A percentile compares a stretch with the other conserved stretches of the same genome.
Conservation (phyloP, 2,113 vertebrate genomes). For the Ptychochromis oligacanthus region DNA sequence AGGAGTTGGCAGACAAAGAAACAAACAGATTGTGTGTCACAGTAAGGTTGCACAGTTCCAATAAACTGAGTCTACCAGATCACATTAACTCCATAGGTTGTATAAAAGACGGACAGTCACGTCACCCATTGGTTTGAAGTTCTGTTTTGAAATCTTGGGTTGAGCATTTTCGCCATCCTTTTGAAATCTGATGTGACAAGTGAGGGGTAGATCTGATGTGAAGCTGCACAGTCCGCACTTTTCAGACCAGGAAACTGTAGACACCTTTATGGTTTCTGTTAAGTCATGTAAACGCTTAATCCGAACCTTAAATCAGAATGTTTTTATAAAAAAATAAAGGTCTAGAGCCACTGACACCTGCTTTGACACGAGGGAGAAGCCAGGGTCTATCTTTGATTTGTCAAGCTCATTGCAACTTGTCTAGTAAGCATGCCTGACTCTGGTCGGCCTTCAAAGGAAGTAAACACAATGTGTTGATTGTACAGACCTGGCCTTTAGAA, state of each 20-base stretch:
- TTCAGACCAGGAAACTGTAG: not conserved
- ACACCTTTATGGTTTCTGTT: too few species aligned
- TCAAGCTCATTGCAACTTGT: not conserved
- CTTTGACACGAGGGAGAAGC: not conserved
- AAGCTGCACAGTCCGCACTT: not conserved
- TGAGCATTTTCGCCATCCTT: not conserved
- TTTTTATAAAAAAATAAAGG: too few species aligned
- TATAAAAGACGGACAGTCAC: too few species aligned
- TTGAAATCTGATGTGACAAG: too few species aligned
- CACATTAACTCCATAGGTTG: not conserved
- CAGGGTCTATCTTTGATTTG: not conserved
- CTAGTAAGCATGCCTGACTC: not conserved
- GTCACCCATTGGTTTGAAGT: not conserved
- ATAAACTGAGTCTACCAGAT: not conserved
- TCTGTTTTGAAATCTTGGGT: not conserved
- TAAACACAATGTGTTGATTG: not conserved
- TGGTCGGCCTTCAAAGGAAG: not conserved
- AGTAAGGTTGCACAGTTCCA: not conserved
- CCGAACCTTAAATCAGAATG: not conserved
- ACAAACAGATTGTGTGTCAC: too few species aligned
- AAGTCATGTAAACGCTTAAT: too few species aligned
- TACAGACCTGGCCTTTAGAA: too few species aligned
- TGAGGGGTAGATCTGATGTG: not conserved
- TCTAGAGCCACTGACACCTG: not conserved
- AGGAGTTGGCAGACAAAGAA: not conserved